These are phyloP conservation scores for Arnoldichthys spilopterus DNA, from an alignment of 2,797 vertebrate species.

Conservation along the genomic window DNA sequence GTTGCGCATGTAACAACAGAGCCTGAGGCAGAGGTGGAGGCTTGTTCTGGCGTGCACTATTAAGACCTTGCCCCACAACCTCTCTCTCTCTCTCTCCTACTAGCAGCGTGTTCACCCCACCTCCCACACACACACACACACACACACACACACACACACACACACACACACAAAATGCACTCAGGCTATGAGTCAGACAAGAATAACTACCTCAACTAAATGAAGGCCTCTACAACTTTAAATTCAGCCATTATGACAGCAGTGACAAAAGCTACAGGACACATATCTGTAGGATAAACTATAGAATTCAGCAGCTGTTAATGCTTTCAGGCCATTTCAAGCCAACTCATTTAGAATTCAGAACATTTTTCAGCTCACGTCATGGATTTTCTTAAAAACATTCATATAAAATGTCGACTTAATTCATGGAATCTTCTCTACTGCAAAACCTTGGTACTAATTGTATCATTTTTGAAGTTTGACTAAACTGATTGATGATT, in stretches of 20 bases:
- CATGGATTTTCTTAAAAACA: no score
- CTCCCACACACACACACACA: slow-evolving; percentile 51
- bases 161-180: no score
- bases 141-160: background rate
- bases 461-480: no score
- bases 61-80: slow-evolving; percentile 54
- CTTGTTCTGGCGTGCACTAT: slow-evolving; percentile 74
- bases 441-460: no score
- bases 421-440: no score
- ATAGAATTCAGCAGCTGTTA: background rate
- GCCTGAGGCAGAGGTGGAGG: slow-evolving; percentile 58
- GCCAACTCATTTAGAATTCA: no score
- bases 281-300: background rate
- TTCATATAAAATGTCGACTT: no score
- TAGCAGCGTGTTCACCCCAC: slow-evolving; percentile 24
- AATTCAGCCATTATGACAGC: background rate
- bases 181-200: slow-evolving; percentile 17
- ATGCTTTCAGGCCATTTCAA: background rate
- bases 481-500: no score
- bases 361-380: no score
- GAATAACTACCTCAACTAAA: background rate
- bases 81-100: slow-evolving; percentile 30
- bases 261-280: background rate
- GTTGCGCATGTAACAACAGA: slow-evolving; percentile 50
- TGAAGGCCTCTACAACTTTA: background rate